These are phyloP conservation scores for Rhabdophis nuchalis DNA, from an alignment of 2,797 vertebrate genomes.

Conservation along the genomic window DNA sequence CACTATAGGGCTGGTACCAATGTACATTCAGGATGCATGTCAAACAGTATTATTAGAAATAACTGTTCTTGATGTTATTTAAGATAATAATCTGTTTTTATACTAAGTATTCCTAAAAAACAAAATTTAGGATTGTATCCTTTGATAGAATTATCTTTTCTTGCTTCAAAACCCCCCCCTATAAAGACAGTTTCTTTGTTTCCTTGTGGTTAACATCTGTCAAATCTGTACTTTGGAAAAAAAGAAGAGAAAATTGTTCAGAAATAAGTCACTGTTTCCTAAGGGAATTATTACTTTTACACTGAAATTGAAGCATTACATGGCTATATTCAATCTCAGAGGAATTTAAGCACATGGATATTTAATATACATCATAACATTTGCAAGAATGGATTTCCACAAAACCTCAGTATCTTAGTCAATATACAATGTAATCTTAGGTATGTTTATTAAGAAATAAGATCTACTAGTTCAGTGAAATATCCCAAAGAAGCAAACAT, in stretches of 20 bases:
- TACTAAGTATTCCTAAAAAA: neutral
- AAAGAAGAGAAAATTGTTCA: neutral
- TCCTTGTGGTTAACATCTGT: constrained; percentile 1
- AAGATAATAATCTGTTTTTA: neutral
- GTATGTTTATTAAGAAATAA: neutral
- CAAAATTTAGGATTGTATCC: neutral
- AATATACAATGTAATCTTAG: neutral
- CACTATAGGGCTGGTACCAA: neutral
- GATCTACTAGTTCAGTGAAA: neutral
- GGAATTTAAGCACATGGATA: neutral
- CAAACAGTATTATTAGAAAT: neutral
- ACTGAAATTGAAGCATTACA: neutral
- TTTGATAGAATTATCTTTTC: neutral
- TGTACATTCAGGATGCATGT: neutral
- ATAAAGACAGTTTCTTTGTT: neutral
- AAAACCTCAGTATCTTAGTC: neutral
- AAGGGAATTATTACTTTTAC: neutral
- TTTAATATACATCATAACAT: constrained; percentile 14
- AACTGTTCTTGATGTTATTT: neutral
- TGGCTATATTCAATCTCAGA: neutral
- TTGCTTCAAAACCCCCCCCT: neutral
- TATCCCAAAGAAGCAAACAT: neutral
- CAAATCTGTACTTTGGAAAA: neutral
- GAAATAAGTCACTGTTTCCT: neutral
- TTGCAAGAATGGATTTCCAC: neutral